phyloP scores from a whole-genome alignment of 2,797 vertebrate genomes.

The Melanotaenia trifasciata region DNA sequence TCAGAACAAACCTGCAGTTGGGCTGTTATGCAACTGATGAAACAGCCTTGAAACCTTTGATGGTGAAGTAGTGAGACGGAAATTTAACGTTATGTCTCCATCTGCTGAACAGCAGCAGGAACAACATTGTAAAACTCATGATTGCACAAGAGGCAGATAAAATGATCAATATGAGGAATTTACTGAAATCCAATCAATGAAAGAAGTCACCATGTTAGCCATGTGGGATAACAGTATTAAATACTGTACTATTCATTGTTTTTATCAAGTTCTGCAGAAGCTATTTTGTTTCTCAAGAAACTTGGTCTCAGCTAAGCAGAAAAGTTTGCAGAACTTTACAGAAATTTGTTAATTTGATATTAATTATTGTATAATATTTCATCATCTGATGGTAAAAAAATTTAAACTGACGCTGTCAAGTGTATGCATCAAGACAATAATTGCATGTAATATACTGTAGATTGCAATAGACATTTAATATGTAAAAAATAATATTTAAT shows the following conservation, averaged over 20 bases:
- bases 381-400: not conserved
- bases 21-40: slow-evolving; percentile 48
- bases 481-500: not conserved
- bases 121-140: not conserved
- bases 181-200: not conserved
- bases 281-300: too few species aligned
- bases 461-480: too few species aligned
- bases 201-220: not conserved
- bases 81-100: slow-evolving; percentile 22
- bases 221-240: not conserved
- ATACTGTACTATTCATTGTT: not conserved
- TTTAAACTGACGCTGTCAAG: too few species aligned
- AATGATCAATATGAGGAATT: not conserved
- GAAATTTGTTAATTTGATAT: too few species aligned
- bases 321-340: too few species aligned
- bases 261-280: too few species aligned
- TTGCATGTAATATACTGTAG: too few species aligned
- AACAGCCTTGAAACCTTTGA: slow-evolving; percentile 10
- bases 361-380: not conserved
- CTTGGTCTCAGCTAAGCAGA: too few species aligned
- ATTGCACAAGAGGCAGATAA: not conserved
- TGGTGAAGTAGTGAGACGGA: too few species aligned
- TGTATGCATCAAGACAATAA: too few species aligned
- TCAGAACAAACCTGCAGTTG: slow-evolving; percentile 36
- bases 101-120: slow-evolving; percentile 38